Evolutionary conservation across 2,113 vertebrate genomes (phyloP).

Genomic region (Pangasianodon gigas): DNA sequence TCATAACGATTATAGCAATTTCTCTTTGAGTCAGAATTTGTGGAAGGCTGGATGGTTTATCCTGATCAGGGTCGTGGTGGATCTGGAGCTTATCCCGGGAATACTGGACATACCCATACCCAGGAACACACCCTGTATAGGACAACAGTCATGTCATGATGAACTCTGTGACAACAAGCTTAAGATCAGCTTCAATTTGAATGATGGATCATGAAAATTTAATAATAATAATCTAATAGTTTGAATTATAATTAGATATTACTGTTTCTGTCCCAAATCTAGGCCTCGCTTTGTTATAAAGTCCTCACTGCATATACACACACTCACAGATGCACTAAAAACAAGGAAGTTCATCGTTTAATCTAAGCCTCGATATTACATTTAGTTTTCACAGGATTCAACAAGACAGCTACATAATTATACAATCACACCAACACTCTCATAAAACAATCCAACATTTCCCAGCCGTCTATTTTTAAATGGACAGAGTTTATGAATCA

Average conservation of each 20-base stretch:
- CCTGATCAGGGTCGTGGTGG: not conserved
- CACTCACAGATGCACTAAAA: not conserved
- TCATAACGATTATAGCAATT: not conserved
- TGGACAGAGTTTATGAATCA: not conserved
- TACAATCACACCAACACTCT: constrained; percentile 11
- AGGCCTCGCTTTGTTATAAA: not conserved
- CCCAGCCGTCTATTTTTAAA: not conserved
- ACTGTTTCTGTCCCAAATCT: not conserved
- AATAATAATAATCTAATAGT: not conserved
- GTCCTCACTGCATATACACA: not conserved
- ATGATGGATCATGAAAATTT: not conserved
- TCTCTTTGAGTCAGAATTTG: not conserved
- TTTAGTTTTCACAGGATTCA: not conserved
- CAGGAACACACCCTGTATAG: not conserved
- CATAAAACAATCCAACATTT: not conserved
- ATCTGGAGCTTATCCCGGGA: not conserved
- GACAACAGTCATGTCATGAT: not conserved
- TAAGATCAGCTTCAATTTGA: not conserved
- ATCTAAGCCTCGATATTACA: not conserved
- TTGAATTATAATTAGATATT: not conserved
- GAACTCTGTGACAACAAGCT: not conserved
- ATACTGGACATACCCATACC: not conserved
- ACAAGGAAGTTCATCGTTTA: not conserved
- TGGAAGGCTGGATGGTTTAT: not conserved
- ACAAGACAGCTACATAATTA: constrained; percentile 4